These are phyloP conservation scores for Spermophilus dauricus DNA, from an alignment of 2,113 vertebrate species.

Conservation along the genomic window DNA sequence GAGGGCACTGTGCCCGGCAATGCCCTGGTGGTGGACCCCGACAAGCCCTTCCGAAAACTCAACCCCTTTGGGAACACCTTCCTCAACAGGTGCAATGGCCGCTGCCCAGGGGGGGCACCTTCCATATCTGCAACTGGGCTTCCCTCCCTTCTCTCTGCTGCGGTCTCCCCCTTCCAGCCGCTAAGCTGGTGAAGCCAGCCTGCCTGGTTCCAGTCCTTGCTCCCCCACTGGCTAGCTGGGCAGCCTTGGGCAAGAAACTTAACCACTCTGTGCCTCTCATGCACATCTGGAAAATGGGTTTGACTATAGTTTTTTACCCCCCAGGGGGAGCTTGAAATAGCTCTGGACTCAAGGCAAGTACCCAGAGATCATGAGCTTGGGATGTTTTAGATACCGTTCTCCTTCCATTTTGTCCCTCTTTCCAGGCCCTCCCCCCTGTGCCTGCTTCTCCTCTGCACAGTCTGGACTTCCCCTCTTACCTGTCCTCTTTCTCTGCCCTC, in stretches of 20 bases:
- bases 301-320: not conserved
- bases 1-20: conserved; percentile 94
- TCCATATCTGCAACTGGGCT: not conserved
- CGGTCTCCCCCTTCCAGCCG: not conserved
- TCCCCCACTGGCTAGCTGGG: not conserved
- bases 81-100: conserved; percentile 92
- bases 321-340: not conserved
- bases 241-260: not conserved
- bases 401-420: not conserved
- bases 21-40: conserved; percentile 95
- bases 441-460: not conserved
- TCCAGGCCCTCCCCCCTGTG: no score
- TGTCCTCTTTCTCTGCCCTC: no score
- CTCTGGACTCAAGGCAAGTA: not conserved
- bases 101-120: not conserved
- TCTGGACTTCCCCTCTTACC: not conserved
- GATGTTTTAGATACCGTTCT: not conserved
- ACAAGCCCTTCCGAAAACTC: conserved; percentile 97
- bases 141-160: not conserved
- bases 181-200: not conserved
- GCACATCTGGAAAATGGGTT: not conserved
- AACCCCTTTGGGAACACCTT: conserved; percentile 96
- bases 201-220: not conserved
- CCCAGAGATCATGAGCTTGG: not conserved
- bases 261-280: not conserved